A percentile compares a stretch with the other conserved stretches of the same genome.
Evolutionary conservation across 2,797 vertebrate species (phyloP).

Genomic region (Hephaestus fuliginosus): DNA sequence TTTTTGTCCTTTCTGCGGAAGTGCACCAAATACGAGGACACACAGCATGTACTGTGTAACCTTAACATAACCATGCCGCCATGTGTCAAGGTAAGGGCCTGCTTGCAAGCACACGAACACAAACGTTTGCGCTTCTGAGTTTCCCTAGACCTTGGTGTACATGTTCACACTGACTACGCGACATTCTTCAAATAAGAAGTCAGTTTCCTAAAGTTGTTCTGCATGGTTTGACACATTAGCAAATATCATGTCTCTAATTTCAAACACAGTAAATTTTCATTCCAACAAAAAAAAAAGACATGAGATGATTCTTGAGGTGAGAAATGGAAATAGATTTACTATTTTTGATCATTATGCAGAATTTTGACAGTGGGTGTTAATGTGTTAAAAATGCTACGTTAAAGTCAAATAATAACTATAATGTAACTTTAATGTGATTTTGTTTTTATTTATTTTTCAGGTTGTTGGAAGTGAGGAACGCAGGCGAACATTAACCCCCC

Average conservation of each 20-base stretch:
- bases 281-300: background rate
- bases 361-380: background rate
- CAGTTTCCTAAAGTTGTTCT: conserved; percentile 8
- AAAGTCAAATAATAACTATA: background rate
- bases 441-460: conserved; percentile 70
- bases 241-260: background rate
- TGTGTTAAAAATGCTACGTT: background rate
- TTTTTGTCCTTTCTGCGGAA: conserved; percentile 96
- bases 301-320: too few relatives aligned
- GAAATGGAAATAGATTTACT: background rate
- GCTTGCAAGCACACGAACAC: background rate
- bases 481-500: conserved; percentile 91
- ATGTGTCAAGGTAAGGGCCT: conserved; percentile 91
- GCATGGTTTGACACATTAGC: background rate
- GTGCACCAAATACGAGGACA: conserved; percentile 96
- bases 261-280: background rate
- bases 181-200: background rate
- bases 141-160: background rate
- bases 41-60: conserved; percentile 96
- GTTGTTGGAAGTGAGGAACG: conserved; percentile 91
- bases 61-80: conserved; percentile 96
- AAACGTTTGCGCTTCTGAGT: conserved; percentile 17
- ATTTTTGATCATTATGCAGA: background rate
- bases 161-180: conserved; percentile 6
- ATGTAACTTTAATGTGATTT: background rate